Base-by-base conservation (phyloP, 2,888 invertebrate species). In the Drosophila maculinotata region DNA sequence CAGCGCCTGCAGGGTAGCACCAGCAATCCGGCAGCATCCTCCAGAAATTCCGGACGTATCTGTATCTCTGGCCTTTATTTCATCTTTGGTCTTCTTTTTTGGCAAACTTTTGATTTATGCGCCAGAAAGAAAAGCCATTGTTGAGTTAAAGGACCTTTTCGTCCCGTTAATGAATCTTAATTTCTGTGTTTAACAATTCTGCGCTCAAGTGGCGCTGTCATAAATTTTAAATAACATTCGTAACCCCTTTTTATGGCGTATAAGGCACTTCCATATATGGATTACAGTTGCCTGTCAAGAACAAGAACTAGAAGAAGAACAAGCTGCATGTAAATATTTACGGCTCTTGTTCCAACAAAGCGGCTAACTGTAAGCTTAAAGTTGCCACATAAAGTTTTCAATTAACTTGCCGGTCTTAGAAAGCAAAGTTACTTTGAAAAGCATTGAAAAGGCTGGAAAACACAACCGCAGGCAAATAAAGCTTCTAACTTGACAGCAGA, bases 81-180 rank as follows among this genome's bases (percentile, higher is more conserved):
- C 33, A 62, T 41, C 30, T 57, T 41, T 44, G 38, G 58, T n/a
- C 7, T 31, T 42, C 31, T 25, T 25, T 47, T 59, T 44, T 12
- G 14, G 15, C 54, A 51, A 49, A 62, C 54, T 74, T 75, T 64
- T 76, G 72, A 72, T 76, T 76, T 75, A 76, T 77, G 60, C 58
- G 53, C 56, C 25, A 31, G 45, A 36, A 26, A 35, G 12, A 41
- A 56, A 42, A 41, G 31, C 41, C 57, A 48, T 64, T 67, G 63
- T 63, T 48, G 8, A 25, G 28, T 36, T 41, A 35, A 30, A 30
- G 28, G 39, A 38, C 10, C 62, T 49, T 53, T 7, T 41, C 30
- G 17, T 33, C 36, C 42, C 52, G 54, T 67, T 87, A 87, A 87
- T 86, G 74, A 81, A 74, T 70, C 73, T 76, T 85, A 87, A 87